These are phyloP conservation scores for Strigamia crassipes DNA, from an alignment of 2,888 invertebrate species.

Conservation along the genomic window DNA sequence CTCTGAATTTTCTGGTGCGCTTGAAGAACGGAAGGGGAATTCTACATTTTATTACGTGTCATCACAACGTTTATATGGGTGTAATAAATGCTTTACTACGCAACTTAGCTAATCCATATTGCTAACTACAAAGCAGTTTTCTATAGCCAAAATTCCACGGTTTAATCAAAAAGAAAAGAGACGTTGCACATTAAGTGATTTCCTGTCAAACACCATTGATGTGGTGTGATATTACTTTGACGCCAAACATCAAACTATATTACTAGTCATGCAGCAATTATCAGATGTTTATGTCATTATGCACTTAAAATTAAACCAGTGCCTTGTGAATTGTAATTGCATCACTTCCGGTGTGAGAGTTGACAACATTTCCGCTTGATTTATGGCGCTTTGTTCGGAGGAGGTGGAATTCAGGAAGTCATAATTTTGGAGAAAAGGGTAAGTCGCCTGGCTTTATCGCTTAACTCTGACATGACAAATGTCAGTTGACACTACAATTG, in stretches of 20 bases:
- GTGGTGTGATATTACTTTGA: neutral
- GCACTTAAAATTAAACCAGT: slow-evolving; percentile 33
- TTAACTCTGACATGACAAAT: slow-evolving; percentile 42
- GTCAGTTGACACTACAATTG: slow-evolving; percentile 42
- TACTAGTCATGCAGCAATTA: neutral
- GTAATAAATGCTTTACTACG: too few species aligned
- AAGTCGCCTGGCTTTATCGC: slow-evolving; percentile 40
- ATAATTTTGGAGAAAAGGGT: slow-evolving; percentile 42
- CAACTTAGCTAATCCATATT: too few species aligned
- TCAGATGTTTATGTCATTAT: slow-evolving; percentile 27
- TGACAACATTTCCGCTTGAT: slow-evolving; percentile 40
- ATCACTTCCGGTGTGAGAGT: slow-evolving; percentile 40
- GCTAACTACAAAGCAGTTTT: too few species aligned
- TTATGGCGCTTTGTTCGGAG: slow-evolving; percentile 36
- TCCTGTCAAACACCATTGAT: neutral
- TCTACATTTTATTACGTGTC: too few species aligned
- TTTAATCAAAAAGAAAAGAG: neutral
- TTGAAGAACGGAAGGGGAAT: too few species aligned
- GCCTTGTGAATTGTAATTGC: slow-evolving; percentile 40
- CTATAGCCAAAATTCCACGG: too few species aligned
- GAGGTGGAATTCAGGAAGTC: slow-evolving; percentile 40
- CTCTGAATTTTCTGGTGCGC: too few species aligned
- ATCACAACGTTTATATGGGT: too few species aligned
- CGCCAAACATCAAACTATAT: neutral
- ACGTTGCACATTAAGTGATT: neutral